phyloP scores from a whole-genome alignment of 2,113 vertebrate genomes.

The Vanacampus margaritifer region DNA sequence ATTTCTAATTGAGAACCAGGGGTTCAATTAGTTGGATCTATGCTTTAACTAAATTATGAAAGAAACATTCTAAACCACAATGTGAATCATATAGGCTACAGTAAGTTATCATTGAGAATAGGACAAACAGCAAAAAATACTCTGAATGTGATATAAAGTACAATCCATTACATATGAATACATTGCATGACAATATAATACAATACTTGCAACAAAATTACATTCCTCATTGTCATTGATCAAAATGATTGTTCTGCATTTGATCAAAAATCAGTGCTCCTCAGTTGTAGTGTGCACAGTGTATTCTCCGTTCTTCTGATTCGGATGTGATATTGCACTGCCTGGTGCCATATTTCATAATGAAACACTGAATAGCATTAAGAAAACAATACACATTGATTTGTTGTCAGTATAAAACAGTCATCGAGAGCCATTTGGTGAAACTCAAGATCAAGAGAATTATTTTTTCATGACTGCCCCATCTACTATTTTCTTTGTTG shows the following conservation, averaged over 20 bases:
- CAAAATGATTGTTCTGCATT: not conserved
- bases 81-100: too few species aligned
- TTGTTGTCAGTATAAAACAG: not conserved
- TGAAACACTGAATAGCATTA: slow-evolving; percentile 8
- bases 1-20: too few species aligned
- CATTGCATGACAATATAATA: too few species aligned
- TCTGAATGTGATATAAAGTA: too few species aligned
- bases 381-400: not conserved
- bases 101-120: too few species aligned
- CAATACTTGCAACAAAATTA: not conserved
- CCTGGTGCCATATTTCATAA: not conserved
- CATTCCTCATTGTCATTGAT: not conserved
- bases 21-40: too few species aligned
- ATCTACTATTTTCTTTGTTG: not conserved
- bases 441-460: not conserved
- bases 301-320: not conserved
- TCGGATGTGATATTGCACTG: not conserved
- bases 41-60: too few species aligned
- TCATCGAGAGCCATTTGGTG: not conserved
- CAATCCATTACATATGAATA: too few species aligned
- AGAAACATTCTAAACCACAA: too few species aligned
- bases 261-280: not conserved
- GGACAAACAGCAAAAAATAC: too few species aligned
- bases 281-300: not conserved
- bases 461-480: not conserved